Conservation (phyloP, 2,888 invertebrate species). For the Cantharis flavilabris region DNA sequence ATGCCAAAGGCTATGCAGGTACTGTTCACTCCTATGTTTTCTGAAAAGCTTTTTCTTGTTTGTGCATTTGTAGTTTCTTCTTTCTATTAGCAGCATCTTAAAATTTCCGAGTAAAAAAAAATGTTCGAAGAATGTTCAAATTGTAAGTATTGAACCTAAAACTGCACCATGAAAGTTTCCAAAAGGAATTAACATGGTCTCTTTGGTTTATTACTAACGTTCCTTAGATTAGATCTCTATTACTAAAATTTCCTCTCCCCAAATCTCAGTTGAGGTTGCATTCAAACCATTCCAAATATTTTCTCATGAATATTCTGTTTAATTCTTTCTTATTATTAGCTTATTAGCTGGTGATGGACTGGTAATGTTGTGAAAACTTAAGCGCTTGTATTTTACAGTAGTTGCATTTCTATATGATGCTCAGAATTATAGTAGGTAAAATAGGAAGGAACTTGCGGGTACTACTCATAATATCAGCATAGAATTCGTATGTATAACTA, state of each 20-base stretch:
- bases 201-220: too few relatives aligned
- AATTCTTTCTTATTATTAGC: not conserved
- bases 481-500: not conserved
- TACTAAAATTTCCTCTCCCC: too few relatives aligned
- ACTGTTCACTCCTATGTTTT: not conserved
- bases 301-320: not conserved
- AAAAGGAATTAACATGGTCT: too few relatives aligned
- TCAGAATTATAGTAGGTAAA: not conserved
- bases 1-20: slow-evolving; percentile 91
- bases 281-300: too few relatives aligned
- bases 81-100: not conserved
- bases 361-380: too few relatives aligned
- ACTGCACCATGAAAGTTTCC: too few relatives aligned
- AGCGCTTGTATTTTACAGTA: not conserved
- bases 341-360: not conserved
- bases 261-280: too few relatives aligned
- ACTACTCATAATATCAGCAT: not conserved
- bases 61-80: not conserved
- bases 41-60: not conserved
- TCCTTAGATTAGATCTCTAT: too few relatives aligned
- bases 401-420: not conserved
- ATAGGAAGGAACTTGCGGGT: not conserved
- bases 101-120: not conserved
- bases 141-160: too few relatives aligned
- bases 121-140: too few relatives aligned